Evolutionary conservation across 2,888 invertebrate genomes (phyloP).

Genomic region (Apomyelois bistriatella): DNA sequence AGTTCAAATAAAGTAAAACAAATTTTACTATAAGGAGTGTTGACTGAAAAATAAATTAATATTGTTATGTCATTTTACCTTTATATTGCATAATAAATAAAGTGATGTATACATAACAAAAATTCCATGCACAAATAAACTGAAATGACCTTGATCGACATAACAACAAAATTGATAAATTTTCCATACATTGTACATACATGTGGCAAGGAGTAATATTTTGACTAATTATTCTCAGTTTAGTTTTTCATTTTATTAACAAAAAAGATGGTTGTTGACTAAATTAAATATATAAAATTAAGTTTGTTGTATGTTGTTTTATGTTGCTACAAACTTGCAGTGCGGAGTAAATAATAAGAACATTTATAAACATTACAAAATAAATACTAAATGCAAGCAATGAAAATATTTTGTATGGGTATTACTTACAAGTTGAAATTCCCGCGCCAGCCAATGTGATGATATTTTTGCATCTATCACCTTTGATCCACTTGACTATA

Average conservation of each 20-base stretch:
- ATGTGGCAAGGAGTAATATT: too few species aligned
- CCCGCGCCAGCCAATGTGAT: constrained; percentile 98
- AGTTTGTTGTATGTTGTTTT: too few species aligned
- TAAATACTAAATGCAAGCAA: neutral
- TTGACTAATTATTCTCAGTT: neutral
- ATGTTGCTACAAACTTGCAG: too few species aligned
- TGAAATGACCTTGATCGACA: constrained; percentile 15
- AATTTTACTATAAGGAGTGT: too few species aligned
- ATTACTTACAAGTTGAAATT: constrained; percentile 93
- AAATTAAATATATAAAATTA: too few species aligned
- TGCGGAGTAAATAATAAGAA: neutral
- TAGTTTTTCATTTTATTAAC: too few species aligned
- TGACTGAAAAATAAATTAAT: too few species aligned
- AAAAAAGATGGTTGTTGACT: too few species aligned
- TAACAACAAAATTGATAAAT: constrained; percentile 28
- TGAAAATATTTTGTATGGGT: neutral
- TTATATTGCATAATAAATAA: neutral
- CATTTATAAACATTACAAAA: neutral
- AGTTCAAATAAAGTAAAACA: too few species aligned
- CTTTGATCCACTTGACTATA: constrained; percentile 88
- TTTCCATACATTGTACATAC: neutral
- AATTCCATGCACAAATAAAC: constrained; percentile 3
- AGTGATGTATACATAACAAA: neutral
- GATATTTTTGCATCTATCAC: constrained; percentile 88
- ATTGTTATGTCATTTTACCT: too few species aligned